Conservation (phyloP, 2,888 invertebrate species). For the Lysandra coridon region DNA sequence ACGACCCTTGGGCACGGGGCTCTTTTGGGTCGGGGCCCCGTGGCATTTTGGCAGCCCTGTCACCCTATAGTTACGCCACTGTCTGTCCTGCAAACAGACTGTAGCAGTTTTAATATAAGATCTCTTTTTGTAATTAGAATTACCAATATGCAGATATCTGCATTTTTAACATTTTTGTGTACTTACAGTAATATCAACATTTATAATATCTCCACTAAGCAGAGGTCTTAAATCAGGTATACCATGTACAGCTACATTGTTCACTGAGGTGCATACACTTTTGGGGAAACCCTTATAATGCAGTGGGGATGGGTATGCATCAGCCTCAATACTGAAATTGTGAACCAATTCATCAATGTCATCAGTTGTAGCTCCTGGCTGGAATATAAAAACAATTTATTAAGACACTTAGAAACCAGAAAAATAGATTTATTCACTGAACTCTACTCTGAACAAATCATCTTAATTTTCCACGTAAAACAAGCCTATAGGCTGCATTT, state of each 20-base stretch:
- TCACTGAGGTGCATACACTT: constrained; percentile 94
- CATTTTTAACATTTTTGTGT: neutral
- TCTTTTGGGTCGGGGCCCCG: no score
- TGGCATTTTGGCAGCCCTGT: no score
- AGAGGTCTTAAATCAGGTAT: constrained; percentile 93
- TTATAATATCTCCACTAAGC: constrained; percentile 92
- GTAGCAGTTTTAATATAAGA: no score
- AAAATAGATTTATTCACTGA: no score
- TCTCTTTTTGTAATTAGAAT: no score
- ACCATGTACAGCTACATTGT: constrained; percentile 95
- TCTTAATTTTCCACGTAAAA: no score
- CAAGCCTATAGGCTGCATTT: no score
- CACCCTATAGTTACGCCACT: no score
- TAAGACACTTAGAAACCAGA: neutral
- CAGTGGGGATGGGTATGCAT: constrained; percentile 94
- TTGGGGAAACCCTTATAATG: constrained; percentile 92
- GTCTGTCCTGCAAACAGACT: no score
- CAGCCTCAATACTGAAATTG: constrained; percentile 83
- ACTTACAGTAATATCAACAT: constrained; percentile 93
- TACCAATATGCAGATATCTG: neutral
- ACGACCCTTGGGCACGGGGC: no score
- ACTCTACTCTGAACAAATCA: no score
- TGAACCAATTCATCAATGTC: constrained; percentile 89
- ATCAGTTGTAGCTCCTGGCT: constrained; percentile 92
- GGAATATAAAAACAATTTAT: constrained; percentile 38